A percentile compares a stretch with the other conserved stretches of the same genome.
Evolutionary conservation across 2,888 invertebrate genomes (phyloP).

Genomic region (Aspidiotus destructor): DNA sequence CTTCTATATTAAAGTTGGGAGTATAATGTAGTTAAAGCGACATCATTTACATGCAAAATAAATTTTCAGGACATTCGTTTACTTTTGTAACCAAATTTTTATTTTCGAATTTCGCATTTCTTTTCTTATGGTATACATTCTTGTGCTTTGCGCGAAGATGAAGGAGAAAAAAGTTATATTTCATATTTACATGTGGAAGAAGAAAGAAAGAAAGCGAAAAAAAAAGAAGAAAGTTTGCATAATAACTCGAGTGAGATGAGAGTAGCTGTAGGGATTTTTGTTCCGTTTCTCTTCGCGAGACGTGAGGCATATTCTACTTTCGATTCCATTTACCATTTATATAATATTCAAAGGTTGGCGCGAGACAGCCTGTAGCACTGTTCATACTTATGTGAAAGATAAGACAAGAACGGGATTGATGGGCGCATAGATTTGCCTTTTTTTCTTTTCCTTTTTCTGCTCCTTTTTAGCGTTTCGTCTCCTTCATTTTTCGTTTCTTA

Average conservation of each 20-base stretch:
- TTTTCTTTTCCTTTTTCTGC: background rate
- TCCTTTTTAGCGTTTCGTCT: background rate
- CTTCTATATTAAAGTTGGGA: background rate
- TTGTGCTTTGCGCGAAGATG: too few relatives aligned
- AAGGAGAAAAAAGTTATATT: constrained; percentile 23
- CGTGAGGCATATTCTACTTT: constrained; percentile 27
- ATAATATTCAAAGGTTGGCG: constrained; percentile 4
- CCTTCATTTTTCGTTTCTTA: too few relatives aligned
- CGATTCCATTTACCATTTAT: constrained; percentile 24
- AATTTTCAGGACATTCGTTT: constrained; percentile 29
- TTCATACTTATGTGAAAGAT: constrained; percentile 4
- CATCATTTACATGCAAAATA: constrained; percentile 19
- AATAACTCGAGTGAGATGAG: constrained; percentile 29
- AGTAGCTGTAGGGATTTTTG: constrained; percentile 29
- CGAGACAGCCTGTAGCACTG: constrained; percentile 1
- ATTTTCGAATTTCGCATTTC: constrained; percentile 25
- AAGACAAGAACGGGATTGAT: constrained; percentile 4
- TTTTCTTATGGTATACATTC: background rate
- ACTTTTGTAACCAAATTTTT: constrained; percentile 26
- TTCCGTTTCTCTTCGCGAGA: constrained; percentile 15
- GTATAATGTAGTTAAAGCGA: constrained; percentile 24
- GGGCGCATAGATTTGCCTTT: background rate
- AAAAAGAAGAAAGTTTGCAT: constrained; percentile 27
- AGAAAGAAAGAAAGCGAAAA: constrained; percentile 4
- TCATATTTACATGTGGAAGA: constrained; percentile 19